These are phyloP conservation scores for Pipistrellus pipistrellus DNA, from an alignment of 2,797 vertebrate species.

Conservation along the genomic window DNA sequence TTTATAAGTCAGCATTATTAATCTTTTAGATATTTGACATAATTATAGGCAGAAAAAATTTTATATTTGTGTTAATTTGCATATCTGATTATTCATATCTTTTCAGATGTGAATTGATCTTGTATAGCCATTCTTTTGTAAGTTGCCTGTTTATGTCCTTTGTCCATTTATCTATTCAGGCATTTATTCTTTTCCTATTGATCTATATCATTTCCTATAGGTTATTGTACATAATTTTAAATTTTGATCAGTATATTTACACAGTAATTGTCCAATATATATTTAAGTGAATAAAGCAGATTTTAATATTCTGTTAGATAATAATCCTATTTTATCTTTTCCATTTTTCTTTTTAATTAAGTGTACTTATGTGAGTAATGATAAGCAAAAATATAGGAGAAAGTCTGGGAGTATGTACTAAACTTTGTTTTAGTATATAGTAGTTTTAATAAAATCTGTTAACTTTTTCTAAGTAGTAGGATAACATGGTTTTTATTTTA, in stretches of 20 bases:
- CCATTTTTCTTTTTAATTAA: not conserved
- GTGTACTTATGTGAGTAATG: not conserved
- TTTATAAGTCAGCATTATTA: constrained; percentile 7
- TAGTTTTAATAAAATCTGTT: constrained; percentile 38
- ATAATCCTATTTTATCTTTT: not conserved
- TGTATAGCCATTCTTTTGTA: constrained; percentile 44
- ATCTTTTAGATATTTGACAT: not conserved
- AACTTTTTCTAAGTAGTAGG: constrained; percentile 17
- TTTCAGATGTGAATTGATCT: constrained; percentile 45
- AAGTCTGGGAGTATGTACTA: constrained; percentile 29
- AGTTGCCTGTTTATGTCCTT: constrained; percentile 8
- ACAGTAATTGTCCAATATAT: constrained; percentile 4
- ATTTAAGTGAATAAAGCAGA: constrained; percentile 2
- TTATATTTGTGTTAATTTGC: constrained; percentile 25
- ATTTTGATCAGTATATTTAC: constrained; percentile 28
- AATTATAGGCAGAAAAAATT: constrained; percentile 40
- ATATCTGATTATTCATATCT: not conserved
- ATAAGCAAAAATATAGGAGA: constrained; percentile 22
- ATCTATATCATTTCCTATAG: not conserved
- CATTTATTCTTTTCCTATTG: constrained; percentile 51
- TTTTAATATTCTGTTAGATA: not conserved
- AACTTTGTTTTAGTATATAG: constrained; percentile 2
- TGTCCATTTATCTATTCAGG: not conserved
- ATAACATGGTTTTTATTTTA: constrained; percentile 63
- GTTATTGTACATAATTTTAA: constrained; percentile 32